phyloP scores from a whole-genome alignment of 2,888 invertebrate genomes.

The Eristalinus sepulchralis region DNA sequence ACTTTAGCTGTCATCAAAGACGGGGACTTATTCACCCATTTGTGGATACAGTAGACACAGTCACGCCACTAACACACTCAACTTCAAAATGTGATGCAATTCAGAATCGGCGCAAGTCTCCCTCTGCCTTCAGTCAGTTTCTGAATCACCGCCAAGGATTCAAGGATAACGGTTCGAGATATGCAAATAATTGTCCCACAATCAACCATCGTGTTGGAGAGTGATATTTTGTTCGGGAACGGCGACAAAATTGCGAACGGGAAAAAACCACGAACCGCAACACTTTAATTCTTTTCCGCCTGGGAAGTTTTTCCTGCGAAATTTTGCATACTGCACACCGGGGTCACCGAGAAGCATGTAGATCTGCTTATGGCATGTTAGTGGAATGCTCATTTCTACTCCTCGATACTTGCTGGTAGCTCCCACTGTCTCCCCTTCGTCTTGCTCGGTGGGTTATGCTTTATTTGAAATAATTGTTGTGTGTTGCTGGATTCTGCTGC shows the following conservation, averaged over 20 bases:
- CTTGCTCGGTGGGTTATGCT: constrained; percentile 59
- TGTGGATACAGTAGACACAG: too few species aligned
- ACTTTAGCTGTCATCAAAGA: too few species aligned
- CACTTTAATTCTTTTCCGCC: constrained; percentile 72
- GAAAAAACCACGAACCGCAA: constrained; percentile 72
- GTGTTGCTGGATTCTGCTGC: constrained; percentile 58
- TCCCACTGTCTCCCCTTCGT: constrained; percentile 22
- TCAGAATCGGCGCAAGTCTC: too few species aligned
- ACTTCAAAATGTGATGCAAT: too few species aligned
- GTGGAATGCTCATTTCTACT: constrained; percentile 69
- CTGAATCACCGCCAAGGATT: constrained; percentile 46
- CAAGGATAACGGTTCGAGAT: constrained; percentile 70
- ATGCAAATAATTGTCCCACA: constrained; percentile 70
- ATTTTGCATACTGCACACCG: constrained; percentile 55
- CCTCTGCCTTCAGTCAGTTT: not conserved
- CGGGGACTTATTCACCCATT: too few species aligned
- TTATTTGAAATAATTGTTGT: constrained; percentile 70
- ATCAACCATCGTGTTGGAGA: not conserved
- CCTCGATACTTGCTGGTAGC: constrained; percentile 12
- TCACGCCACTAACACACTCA: too few species aligned
- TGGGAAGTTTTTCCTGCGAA: constrained; percentile 53
- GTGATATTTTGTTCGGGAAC: constrained; percentile 10
- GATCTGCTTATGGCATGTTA: constrained; percentile 66
- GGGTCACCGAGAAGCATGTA: not conserved
- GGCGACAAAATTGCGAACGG: constrained; percentile 60